Evolutionary conservation across 2,113 vertebrate species (phyloP).

Genomic region (Sitta europaea): DNA sequence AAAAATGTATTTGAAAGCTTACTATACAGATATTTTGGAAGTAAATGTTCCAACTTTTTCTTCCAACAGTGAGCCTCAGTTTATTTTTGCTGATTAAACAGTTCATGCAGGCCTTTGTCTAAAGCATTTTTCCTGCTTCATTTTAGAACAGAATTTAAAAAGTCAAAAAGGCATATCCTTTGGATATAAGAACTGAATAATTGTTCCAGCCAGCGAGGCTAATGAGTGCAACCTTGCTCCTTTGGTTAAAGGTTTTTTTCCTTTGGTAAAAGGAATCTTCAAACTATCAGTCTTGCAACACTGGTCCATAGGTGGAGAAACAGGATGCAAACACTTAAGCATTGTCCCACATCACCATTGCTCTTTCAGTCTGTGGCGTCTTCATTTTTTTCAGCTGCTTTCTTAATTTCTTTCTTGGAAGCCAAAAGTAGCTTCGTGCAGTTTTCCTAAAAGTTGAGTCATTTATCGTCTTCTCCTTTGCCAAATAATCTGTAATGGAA

Average conservation of each 20-base stretch:
- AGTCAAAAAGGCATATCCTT: not conserved
- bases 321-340: not conserved
- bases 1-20: not conserved
- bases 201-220: not conserved
- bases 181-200: not conserved
- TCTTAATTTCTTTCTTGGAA: slow-evolving; percentile 28
- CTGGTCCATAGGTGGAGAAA: not conserved
- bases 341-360: not conserved
- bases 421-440: not conserved
- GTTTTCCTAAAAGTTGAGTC: not conserved
- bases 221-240: not conserved
- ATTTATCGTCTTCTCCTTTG: not conserved
- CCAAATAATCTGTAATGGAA: slow-evolving; percentile 20
- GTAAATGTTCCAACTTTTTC: not conserved
- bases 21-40: not conserved
- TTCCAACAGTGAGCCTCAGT: not conserved
- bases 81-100: not conserved
- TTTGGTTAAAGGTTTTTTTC: not conserved
- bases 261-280: not conserved
- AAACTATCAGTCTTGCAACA: not conserved
- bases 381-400: slow-evolving; percentile 29
- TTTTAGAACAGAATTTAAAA: not conserved
- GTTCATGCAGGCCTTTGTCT: not conserved
- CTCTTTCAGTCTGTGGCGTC: not conserved
- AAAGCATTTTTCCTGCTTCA: not conserved